phyloP scores from a whole-genome alignment of 2,113 vertebrate genomes.

The Tragelaphus strepsiceros region DNA sequence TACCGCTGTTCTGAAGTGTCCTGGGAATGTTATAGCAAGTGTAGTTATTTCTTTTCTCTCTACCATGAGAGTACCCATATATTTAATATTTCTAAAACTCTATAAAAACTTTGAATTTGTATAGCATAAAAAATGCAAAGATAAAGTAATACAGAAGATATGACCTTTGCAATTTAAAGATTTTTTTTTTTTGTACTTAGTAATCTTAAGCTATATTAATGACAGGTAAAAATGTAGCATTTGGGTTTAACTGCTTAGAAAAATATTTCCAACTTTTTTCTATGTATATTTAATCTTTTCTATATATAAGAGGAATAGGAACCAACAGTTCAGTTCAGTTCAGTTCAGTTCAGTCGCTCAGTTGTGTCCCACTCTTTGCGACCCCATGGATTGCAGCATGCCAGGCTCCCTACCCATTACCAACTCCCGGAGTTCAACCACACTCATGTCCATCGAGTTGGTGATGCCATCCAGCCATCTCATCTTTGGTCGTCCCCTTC shows the following conservation, averaged over 20 bases:
- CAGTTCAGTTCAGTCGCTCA: too few relatives aligned
- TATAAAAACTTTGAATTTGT: not conserved
- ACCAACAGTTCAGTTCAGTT: not conserved
- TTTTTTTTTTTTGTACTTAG: not conserved
- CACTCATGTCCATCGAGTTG: too few relatives aligned
- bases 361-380: fast-evolving
- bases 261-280: not conserved
- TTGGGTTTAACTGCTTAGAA: not conserved
- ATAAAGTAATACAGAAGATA: not conserved
- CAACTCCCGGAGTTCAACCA: too few relatives aligned
- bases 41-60: not conserved
- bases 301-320: not conserved
- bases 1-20: not conserved
- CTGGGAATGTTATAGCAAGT: not conserved
- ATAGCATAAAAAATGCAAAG: not conserved
- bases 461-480: too few relatives aligned
- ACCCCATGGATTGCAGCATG: too few relatives aligned
- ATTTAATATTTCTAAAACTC: not conserved
- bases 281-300: not conserved
- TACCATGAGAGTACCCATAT: not conserved
- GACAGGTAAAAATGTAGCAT: not conserved
- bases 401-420: too few relatives aligned
- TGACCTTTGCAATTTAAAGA: not conserved
- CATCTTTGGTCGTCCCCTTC: fast-evolving
- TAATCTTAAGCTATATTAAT: not conserved